Base-by-base conservation (phyloP, 2,888 invertebrate genomes). In the Cephus rjabovi region DNA sequence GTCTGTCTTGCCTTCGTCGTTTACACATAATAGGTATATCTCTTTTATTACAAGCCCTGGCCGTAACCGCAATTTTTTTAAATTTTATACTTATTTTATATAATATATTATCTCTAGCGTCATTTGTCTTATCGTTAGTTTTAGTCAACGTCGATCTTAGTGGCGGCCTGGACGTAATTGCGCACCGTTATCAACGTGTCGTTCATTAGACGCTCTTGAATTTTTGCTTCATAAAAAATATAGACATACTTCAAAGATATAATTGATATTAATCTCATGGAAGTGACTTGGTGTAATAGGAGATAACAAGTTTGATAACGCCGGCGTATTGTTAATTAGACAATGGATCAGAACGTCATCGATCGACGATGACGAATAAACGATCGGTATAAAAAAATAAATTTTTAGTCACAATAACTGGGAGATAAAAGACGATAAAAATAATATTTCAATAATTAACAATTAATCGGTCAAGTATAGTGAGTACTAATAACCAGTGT, bases 71-170 rank as follows among this genome's bases (percentile, higher is more conserved):
- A 4, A 75, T 73, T 31, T 77, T 75, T 77, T 77, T 69, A 56
- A 12, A 75, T 79, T 79, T 75, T 81, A 83, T 77, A 82, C 56
- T 56, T 56, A 56, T 23, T 23, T 56, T 56, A 9, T 9, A 23
- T 23, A 56, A 56, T 23, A 56, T 56, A 23, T 23, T 56, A 56
- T 56, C 2, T 2, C 56, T 56, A 40, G 40, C 23, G 23, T 15
- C 15, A 56, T 9, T 23, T 56, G 2, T 23, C 56, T 56, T 56
- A 56, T 23, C 23, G 1, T 23, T 56, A 56, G 23, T 56, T 23
- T 56, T 56, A 56, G 56, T 23, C 23, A 56, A 23, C 23, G 56
- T 56, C 56, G 23, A 56, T 56, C 9, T 56, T 23, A 56, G 23
- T 23, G 23, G 56, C 23, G 23, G 56, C 23, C 23, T 56, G 56